phyloP scores from a whole-genome alignment of 2,797 vertebrate genomes.

The Valencia hispanica region DNA sequence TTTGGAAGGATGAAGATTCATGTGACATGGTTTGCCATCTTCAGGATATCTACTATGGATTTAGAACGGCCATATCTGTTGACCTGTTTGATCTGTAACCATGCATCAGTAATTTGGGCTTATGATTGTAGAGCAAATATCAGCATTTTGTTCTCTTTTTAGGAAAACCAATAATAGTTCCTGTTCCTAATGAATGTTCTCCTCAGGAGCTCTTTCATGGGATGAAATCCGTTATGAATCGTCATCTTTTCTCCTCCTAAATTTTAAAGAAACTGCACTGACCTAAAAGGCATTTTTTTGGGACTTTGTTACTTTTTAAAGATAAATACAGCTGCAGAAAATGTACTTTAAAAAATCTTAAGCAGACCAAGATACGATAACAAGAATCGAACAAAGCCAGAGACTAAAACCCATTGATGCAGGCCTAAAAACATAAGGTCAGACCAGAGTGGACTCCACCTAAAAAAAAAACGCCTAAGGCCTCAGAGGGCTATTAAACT shows the following conservation, averaged over 20 bases:
- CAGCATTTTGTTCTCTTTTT: too few species aligned
- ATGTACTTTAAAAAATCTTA: neutral
- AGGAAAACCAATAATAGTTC: too few species aligned
- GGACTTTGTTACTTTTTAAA: neutral
- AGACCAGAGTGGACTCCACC: slow-evolving; percentile 41
- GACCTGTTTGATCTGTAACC: too few species aligned
- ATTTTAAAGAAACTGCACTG: neutral
- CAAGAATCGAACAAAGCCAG: neutral
- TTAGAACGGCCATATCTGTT: too few species aligned
- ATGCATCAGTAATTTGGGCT: too few species aligned
- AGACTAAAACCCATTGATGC: slow-evolving; percentile 5
- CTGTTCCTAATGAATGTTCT: too few species aligned
- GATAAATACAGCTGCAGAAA: neutral
- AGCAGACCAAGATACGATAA: neutral
- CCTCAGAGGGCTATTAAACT: slow-evolving; percentile 34
- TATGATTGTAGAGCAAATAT: too few species aligned
- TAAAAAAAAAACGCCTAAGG: slow-evolving; percentile 37
- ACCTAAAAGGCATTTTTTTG: neutral
- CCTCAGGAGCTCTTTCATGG: too few species aligned
- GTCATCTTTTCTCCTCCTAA: neutral
- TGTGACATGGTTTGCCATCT: too few species aligned
- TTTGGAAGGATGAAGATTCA: too few species aligned
- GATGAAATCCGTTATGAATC: too few species aligned
- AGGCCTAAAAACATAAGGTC: slow-evolving; percentile 58
- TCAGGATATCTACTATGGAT: too few species aligned